Base-by-base conservation (phyloP, 2,888 invertebrate genomes). In the Tetrapedia diversipes region DNA sequence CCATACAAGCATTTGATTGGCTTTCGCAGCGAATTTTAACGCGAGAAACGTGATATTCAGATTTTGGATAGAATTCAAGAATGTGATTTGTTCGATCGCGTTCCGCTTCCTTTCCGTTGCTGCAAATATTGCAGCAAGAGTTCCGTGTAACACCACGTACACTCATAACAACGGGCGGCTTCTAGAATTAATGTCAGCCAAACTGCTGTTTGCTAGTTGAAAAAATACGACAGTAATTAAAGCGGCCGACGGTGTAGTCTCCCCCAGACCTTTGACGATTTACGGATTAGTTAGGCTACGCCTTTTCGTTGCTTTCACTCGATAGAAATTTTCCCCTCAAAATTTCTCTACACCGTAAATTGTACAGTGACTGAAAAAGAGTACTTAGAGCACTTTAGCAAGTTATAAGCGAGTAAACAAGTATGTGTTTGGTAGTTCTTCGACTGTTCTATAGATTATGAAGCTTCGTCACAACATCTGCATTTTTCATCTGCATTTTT, bases 161-260 rank as follows among this genome's bases (percentile, higher is more conserved):
- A 19, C n/a, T n/a, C n/a, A 54, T 68, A 56, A 68, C 54, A n/a
- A n/a, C n/a, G n/a, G n/a, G 7, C 45, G 14, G 29, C 8, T 37
- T 6, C n/a, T n/a, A 32, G 47, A 56, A 24, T 47, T 47, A 69
- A 29, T 47, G 54, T 47, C 19, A 49, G 54, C 69, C 39, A 47
- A 68, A 68, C 47, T 47, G 54, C 24, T 39, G 19, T 41, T 56
- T 45, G 45, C 27, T n/a, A 34, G 22, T 69, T 27, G 53, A 54
- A 69, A 68, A 53, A 43, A 69, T 54, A 53, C 53, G 53, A 67
- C 53, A 8, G 37, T 41, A 22, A 67, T 69, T 69, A 69, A 67
- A 14, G 37, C 67, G 34, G 22, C 32, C 54, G 22, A 0, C 11
- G 24, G n/a, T n/a, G n/a, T 14, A 6, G 7, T 6, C 3, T 47